Conservation (phyloP, 2,888 invertebrate species). For the Galeopsomyia nigrocyanea region DNA sequence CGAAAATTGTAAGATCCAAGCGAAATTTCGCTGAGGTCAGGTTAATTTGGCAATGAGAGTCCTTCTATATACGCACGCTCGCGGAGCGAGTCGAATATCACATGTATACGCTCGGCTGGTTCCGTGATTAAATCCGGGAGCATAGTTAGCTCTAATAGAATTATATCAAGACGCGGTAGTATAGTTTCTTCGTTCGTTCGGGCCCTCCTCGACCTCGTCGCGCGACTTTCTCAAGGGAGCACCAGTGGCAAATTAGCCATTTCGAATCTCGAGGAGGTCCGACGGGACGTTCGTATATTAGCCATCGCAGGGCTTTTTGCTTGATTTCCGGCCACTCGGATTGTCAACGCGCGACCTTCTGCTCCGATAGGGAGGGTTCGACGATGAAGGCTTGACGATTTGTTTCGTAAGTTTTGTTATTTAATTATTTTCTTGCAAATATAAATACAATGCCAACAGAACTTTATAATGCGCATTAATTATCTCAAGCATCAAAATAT, state of each 20-base stretch:
- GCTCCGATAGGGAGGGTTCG: background rate
- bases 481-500: too few relatives aligned
- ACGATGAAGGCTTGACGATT: too few relatives aligned
- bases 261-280: slow-evolving; percentile 62
- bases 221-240: slow-evolving; percentile 33
- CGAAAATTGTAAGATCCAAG: background rate
- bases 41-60: slow-evolving; percentile 61
- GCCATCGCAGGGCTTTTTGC: too few relatives aligned
- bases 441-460: too few relatives aligned
- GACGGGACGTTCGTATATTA: slow-evolving; percentile 26
- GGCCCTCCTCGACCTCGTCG: background rate
- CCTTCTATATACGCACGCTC: slow-evolving; percentile 25
- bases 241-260: slow-evolving; percentile 65
- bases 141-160: slow-evolving; percentile 68
- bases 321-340: too few relatives aligned
- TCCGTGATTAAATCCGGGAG: slow-evolving; percentile 67
- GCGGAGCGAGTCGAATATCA: slow-evolving; percentile 55
- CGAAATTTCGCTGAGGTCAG: slow-evolving; percentile 51
- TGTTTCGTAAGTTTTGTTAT: too few relatives aligned
- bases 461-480: too few relatives aligned
- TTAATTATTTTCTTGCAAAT: too few relatives aligned
- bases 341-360: too few relatives aligned
- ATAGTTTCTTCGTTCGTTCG: slow-evolving; percentile 34
- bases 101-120: slow-evolving; percentile 63
- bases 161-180: slow-evolving; percentile 64